phyloP scores from a whole-genome alignment of 1,140 invertebrate species.

The Venturia canescens region DNA sequence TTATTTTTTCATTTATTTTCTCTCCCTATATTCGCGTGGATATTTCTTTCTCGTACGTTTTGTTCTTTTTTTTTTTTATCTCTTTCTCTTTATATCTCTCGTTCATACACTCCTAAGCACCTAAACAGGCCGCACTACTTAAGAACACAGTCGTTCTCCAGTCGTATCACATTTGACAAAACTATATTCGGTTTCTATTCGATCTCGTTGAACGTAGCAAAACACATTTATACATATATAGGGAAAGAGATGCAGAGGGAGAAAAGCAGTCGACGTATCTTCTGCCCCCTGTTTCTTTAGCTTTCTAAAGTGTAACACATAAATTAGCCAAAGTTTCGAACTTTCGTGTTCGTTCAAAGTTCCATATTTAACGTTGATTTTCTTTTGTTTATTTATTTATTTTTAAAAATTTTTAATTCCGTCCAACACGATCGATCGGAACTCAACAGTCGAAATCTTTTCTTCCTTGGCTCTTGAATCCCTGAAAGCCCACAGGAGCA shows the following conservation, averaged over 20 bases:
- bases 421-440: not conserved
- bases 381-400: not conserved
- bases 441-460: constrained; percentile 34
- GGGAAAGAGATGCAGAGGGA: not conserved
- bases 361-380: too few species aligned
- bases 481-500: constrained; percentile 39
- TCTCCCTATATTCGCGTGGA: constrained; percentile 14
- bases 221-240: not conserved
- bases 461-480: constrained; percentile 17
- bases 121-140: constrained; percentile 74
- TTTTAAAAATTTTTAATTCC: not conserved
- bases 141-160: constrained; percentile 72
- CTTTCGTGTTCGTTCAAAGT: not conserved
- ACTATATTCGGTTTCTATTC: constrained; percentile 52
- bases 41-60: constrained; percentile 23
- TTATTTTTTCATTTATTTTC: not conserved
- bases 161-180: constrained; percentile 73
- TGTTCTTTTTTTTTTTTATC: constrained; percentile 57
- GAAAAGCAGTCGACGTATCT: not conserved
- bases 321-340: not conserved
- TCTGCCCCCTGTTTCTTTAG: not conserved
- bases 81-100: constrained; percentile 10
- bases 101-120: constrained; percentile 67
- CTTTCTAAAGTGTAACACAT: too few species aligned
- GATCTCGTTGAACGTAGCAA: constrained; percentile 20